Evolutionary conservation across 2,888 invertebrate genomes (phyloP), one percentile per base, ranked within the genome.

Genomic region (Gymnoscelis rufifasciata): DNA sequence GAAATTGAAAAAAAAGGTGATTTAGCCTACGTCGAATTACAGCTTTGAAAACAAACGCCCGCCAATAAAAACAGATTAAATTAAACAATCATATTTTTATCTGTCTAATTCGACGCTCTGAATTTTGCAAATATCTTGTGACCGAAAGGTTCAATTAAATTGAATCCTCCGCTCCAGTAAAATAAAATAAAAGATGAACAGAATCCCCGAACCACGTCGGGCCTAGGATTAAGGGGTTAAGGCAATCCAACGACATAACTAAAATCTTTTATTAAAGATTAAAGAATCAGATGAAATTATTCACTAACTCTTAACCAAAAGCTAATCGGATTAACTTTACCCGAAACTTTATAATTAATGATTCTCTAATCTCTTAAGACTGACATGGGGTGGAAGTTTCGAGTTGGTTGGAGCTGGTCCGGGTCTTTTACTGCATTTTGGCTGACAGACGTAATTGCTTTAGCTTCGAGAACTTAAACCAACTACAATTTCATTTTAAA

Each of bases 341-440:
- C 58, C 58, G 58, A 70, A 76, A 77, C 71, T 78, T 77, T 72
- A 64, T 77, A 72, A 76, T 78, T 72, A 77, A 76, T 76, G 71
- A 71, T 71, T 62, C 68, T 62, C 68, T 76, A 74, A 77, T 77
- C 74, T 76, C 59, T 57, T 47, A 56, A 66, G 65, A 63, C 68
- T 73, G 77, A 71, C 71, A 66, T 66, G 68, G 61, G 59, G 64
- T 58, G 61, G 59, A 66, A 68, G 56, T 64, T 66, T 58, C 35
- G 38, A 42, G 38, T 55, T 54, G 52, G 39, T 49, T 50, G 38
- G 52, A 47, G 38, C 48, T 53, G 47, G 49, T 51, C 26, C 51
- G 47, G 48, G 38, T 24, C 27, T 37, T 38, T 47, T 38, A 30
- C 30, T 51, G 27, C 42, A 33, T 35, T 36, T 42, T 23, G 19